A percentile compares a stretch with the other conserved stretches of the same genome.
phyloP scores from a whole-genome alignment of 2,888 invertebrate species.

The Sphecodes monilicornis region DNA sequence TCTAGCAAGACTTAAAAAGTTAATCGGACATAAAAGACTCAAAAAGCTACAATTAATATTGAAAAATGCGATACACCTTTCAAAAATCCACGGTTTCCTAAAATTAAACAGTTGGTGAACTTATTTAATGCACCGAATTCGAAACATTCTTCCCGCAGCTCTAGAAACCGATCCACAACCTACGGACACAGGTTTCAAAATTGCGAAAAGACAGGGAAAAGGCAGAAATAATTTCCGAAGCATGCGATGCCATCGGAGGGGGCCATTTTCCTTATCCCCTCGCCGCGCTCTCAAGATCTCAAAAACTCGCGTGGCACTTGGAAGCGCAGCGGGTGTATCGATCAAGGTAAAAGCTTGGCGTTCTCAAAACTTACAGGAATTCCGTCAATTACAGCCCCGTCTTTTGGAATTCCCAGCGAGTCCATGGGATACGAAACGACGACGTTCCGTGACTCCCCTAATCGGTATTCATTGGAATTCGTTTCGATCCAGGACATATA shows the following conservation, averaged over 20 bases:
- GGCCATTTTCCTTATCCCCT: background rate
- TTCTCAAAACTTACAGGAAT: constrained; percentile 56
- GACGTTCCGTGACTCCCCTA: constrained; percentile 61
- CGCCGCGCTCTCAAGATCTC: constrained; percentile 6
- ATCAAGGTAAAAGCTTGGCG: constrained; percentile 55
- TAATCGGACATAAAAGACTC: too few species aligned
- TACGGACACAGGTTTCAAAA: background rate
- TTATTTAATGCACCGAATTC: too few species aligned
- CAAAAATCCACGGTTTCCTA: background rate
- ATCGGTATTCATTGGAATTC: constrained; percentile 75
- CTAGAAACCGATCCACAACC: background rate
- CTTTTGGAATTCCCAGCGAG: constrained; percentile 62
- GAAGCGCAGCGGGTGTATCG: constrained; percentile 44
- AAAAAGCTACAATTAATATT: too few species aligned
- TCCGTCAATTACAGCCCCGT: constrained; percentile 60
- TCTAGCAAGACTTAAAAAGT: too few species aligned
- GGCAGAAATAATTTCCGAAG: background rate
- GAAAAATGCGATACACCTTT: background rate
- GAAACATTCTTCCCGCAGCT: rapidly evolving
- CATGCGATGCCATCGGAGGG: background rate
- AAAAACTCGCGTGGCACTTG: constrained; percentile 42
- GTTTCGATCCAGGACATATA: constrained; percentile 48
- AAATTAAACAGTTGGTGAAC: background rate
- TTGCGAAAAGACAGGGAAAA: background rate
- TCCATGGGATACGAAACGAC: constrained; percentile 61